Base-by-base conservation (phyloP, 92 coral and sea anemone species). In the Hydrozoanthus gracilis region DNA sequence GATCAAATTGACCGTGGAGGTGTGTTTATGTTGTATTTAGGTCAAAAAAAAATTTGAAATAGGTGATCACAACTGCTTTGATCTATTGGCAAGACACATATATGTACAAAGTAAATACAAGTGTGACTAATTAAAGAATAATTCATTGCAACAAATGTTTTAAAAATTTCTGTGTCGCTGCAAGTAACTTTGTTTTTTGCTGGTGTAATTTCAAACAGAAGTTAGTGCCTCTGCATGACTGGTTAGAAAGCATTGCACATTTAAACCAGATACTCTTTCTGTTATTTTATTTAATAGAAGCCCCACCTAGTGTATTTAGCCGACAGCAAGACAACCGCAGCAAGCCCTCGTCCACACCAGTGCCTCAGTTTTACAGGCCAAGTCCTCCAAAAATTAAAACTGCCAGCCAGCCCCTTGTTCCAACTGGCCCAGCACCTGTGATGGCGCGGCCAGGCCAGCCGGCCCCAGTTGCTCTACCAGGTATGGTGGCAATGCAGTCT, bases 1-100 rank as follows among this genome's bases (percentile, higher is more conserved):
- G 91, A 91, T 44, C 93, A 90, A 77, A 96, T 97, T 60, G 98
- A 92, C 65, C 86, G 93, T 20, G 99, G 98, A 93, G 99, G 99
- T 96, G 71, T 70, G 78, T 70, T 20, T 60, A 46, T 16, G 46
- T 44, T 44, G 6, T 12, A 66, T 14, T 44, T 76, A 9, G 45
- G 39, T 27, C 39, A 27, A 27, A 27, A 27, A 27, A 27, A 27
- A 27, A 0, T 27, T 27, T 27, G 2, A 27, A 27, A 27, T 27
- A 27, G 39, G 39, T 27, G 39, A 27, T 0, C 39, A 27, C 39
- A 27, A 27, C 39, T 27, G 0, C 39, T 2, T 27, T 0, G 39
- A 27, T 27, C 2, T 27, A 27, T 27, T 27, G 39, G 39, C 39
- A 27, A 27, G 39, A 27, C 39, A 27, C 39, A 27, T 27, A 2